phyloP scores from a whole-genome alignment of 2,113 vertebrate genomes.

The Gallinago media region DNA sequence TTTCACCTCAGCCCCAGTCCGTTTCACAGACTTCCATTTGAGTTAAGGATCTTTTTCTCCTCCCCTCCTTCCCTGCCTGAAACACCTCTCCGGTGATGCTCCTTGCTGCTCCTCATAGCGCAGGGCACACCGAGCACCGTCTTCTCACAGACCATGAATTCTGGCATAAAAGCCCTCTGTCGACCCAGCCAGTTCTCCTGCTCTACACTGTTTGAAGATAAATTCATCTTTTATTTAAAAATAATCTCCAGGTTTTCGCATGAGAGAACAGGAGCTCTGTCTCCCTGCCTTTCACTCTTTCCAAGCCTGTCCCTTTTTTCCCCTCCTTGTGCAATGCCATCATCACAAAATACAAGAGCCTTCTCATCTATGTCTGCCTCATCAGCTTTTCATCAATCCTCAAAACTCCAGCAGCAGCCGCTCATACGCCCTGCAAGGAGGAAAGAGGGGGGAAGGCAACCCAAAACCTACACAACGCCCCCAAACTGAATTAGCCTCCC shows the following conservation, averaged over 20 bases:
- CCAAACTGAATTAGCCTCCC: not conserved
- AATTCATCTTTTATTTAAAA: not conserved
- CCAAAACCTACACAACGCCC: not conserved
- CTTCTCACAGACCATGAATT: not conserved
- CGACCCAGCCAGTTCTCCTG: not conserved
- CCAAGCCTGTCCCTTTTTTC: not conserved
- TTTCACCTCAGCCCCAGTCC: not conserved
- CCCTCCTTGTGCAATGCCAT: not conserved
- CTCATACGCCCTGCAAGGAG: not conserved
- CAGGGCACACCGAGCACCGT: not conserved
- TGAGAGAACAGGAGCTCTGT: not conserved
- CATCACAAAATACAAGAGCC: not conserved
- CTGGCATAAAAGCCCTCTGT: not conserved
- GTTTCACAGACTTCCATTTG: not conserved
- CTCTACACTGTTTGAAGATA: not conserved
- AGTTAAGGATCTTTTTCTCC: not conserved
- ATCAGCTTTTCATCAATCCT: not conserved
- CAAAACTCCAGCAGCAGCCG: not conserved
- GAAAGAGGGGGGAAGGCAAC: not conserved
- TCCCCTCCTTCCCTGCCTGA: not conserved
- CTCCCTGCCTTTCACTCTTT: not conserved
- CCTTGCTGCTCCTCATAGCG: not conserved
- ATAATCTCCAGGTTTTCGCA: not conserved
- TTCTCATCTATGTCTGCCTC: not conserved
- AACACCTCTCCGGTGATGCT: not conserved